Percentiles rank a stretch among this genome's conserved stretches.
Conservation (phyloP, 2,113 vertebrate genomes). For the Columba janthina region DNA sequence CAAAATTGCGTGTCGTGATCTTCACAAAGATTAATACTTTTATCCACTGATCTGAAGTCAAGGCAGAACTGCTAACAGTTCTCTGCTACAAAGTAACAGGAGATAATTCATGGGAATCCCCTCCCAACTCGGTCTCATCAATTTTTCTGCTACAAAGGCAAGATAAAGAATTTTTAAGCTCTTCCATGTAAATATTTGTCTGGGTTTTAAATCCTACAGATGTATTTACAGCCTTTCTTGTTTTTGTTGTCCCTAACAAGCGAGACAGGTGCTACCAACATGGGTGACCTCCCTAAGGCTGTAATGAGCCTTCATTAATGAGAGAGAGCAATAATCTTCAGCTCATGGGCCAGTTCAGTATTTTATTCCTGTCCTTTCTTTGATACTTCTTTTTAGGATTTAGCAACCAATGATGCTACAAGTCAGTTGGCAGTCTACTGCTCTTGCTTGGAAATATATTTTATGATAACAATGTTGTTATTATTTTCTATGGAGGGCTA, state of each 20-base stretch:
- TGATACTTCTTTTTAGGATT: neutral
- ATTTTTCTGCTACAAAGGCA: neutral
- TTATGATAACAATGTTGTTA: neutral
- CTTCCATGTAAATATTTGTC: neutral
- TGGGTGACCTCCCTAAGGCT: neutral
- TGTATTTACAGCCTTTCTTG: neutral
- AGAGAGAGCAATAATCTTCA: neutral
- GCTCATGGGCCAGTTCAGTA: neutral
- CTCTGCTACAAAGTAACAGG: neutral
- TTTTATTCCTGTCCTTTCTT: neutral
- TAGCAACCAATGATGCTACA: neutral
- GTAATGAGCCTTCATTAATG: accelerated
- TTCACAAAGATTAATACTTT: neutral
- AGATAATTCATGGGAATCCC: neutral
- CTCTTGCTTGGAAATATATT: neutral
- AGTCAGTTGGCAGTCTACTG: neutral
- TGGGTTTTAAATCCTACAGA: neutral
- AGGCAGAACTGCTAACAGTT: neutral
- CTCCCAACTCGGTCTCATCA: neutral
- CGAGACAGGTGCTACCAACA: neutral
- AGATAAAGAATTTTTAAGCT: neutral
- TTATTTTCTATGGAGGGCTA: neutral
- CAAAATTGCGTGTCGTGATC: neutral
- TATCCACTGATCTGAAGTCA: neutral
- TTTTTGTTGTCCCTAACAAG: neutral